Evolutionary conservation across 2,113 vertebrate genomes (phyloP).

Genomic region (Carassius gibelio): DNA sequence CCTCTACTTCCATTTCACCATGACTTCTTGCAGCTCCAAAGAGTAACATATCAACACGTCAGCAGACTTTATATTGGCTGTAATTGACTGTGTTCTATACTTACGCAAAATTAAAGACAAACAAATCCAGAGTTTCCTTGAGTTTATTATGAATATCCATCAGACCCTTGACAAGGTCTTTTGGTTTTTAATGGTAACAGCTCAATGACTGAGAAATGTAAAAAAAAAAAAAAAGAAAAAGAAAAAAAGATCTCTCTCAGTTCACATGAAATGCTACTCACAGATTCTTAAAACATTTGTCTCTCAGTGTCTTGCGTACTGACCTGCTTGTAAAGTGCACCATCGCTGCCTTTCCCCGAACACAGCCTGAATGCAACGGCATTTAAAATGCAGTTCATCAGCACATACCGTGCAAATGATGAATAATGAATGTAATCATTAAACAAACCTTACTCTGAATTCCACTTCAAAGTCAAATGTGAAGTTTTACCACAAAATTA

Average conservation of each 20-base stretch:
- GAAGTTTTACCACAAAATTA: neutral
- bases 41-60: neutral
- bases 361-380: neutral
- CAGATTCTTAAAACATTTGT: neutral
- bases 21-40: neutral
- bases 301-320: neutral
- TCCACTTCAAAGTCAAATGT: neutral
- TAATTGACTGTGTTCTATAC: too few relatives aligned
- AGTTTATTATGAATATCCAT: neutral
- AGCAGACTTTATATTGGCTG: neutral
- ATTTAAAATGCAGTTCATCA: neutral
- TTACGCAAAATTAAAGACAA: neutral
- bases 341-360: neutral
- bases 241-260: neutral
- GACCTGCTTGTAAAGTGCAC: neutral
- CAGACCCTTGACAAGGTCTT: neutral
- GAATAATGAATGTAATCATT: neutral
- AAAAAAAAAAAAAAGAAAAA: too few relatives aligned
- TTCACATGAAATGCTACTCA: neutral
- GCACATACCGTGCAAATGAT: neutral
- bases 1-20: neutral
- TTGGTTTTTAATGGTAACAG: neutral
- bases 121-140: neutral
- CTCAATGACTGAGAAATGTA: neutral
- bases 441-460: neutral